A percentile compares a stretch with the other conserved stretches of the same genome.
These are phyloP conservation scores for Drosophila pseudotalamancana DNA, from an alignment of 2,888 invertebrate genomes.

Conservation along the genomic window DNA sequence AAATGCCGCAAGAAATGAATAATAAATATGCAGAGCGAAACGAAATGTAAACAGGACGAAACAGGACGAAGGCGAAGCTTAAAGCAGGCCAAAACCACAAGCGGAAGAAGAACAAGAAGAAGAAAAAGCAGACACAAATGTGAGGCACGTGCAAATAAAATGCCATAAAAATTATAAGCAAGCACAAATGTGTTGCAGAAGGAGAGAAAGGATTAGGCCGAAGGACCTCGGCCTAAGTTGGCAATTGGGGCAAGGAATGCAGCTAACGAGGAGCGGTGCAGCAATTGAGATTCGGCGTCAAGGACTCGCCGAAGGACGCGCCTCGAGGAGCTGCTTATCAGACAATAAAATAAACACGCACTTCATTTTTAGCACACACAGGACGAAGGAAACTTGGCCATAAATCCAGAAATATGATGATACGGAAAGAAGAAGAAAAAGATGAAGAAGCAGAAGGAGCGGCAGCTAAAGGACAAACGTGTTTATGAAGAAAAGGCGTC, in stretches of 20 bases:
- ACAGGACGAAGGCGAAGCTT: slow-evolving; percentile 5
- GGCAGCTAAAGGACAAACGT: slow-evolving; percentile 39
- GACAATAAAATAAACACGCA: slow-evolving; percentile 80
- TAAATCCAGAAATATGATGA: slow-evolving; percentile 54
- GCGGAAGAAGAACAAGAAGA: too few species aligned
- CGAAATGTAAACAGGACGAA: slow-evolving; percentile 1
- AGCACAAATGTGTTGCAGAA: too few species aligned
- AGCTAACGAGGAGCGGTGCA: background rate
- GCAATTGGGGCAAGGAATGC: background rate
- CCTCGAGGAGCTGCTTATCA: slow-evolving; percentile 69
- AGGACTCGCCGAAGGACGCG: background rate
- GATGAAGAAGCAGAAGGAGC: slow-evolving; percentile 5
- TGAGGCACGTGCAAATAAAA: slow-evolving; percentile 2
- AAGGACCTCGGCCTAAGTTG: too few species aligned
- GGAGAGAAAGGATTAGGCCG: background rate
- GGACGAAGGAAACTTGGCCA: slow-evolving; percentile 34
- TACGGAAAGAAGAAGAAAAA: slow-evolving; percentile 24
- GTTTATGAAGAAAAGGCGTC: slow-evolving; percentile 48
- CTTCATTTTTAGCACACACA: slow-evolving; percentile 48
- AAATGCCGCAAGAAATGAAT: slow-evolving; percentile 61
- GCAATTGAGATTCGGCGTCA: background rate
- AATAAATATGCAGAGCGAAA: slow-evolving; percentile 50
- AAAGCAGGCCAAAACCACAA: background rate
- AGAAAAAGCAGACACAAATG: background rate
- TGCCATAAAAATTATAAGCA: slow-evolving; percentile 11